Evolutionary conservation across 2,113 vertebrate species (phyloP), one percentile per base, ranked within the genome.

Genomic region (Sceloporus undulatus): DNA sequence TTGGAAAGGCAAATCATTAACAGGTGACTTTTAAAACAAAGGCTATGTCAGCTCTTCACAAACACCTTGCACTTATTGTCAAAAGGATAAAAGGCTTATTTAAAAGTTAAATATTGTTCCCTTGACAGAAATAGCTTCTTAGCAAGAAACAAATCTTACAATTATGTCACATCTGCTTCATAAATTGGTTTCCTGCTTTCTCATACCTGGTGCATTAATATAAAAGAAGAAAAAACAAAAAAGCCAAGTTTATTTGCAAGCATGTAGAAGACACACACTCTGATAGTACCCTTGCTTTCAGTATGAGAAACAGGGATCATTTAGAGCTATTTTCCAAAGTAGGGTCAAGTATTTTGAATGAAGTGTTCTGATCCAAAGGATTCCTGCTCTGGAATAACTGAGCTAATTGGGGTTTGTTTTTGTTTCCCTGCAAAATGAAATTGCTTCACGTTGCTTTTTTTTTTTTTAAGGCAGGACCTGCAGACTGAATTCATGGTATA

Each of bases 401-500:
- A 73, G 52, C 18, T 89, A 78, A 87, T 25, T 75, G 21, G 38
- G 18, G 82, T 85, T 87, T 90, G 62, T 79, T 92, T 86, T 87
- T 52, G 1, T 85, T 92, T 9, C 73, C 13, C 29, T 11, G 16
- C 18, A 81, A 23, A 5, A 82, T 94, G 86, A 87, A 38, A 52
- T 62, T 71, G 85, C 56, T 65, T 71, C 19, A 80, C 79, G 52
- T 14, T 82, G 42, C 23, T 71, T 34, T 34, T 34, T 34, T 34
- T 34, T 34, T 34, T 34, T 34, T 34, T 34, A 34, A 81, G 38
- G 85, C 85, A 82, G 81, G 80, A 62, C 91, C 84, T 90, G 62
- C 94, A 93, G 93, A 92, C 91, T 92, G 85, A 90, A 90, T 84
- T 88, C 48, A 21, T 56, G 54, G 48, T 93, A 91, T 56, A 87